Base-by-base conservation (phyloP, 2,888 invertebrate genomes). In the Orthosia gracilis region DNA sequence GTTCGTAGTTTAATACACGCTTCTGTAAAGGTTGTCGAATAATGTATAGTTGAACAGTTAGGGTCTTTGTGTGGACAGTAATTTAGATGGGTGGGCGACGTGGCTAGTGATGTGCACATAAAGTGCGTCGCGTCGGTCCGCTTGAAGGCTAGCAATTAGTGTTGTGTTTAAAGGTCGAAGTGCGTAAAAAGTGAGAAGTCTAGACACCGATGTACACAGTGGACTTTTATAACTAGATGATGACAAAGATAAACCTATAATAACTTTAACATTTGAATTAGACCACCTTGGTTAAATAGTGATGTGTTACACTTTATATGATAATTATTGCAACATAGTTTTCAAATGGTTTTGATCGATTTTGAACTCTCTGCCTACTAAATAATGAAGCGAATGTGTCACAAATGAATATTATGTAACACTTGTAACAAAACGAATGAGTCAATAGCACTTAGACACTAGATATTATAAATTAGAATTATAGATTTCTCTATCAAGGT, bases 151-250 rank as follows among this genome's bases (percentile, higher is more conserved):
- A 58, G 54, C 55, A 82, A 82, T 82, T 82, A 81, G 82, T 82
- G 74, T 78, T 65, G 70, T 64, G 9, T 55, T n/a, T 82, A 82
- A 82, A 82, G 75, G 78, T 82, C 82, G 17, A 11, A 67, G 68
- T 82, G 82, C 82, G 82, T 82, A 78, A 78, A 82, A 82, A 82
- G 69, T 82, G 75, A 72, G 69, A 74, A 11, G 58, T 63, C 21
- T 55, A 50, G 58, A 40, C 26, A 63, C 74, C 31, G 62, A 47
- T 50, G n/a, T 69, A 78, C 78, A 70, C 81, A 70, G 59, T 57
- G 21, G 54, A 61, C 21, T 71, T 81, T 71, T 61, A 68, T 74
- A 50, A 49, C 75, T 52, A 65, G 74, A 78, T 71, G n/a, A 62
- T 59, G 47, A 26, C 50, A 21, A 50, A 26, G 78, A 78, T 78